Percentiles rank a stretch among this genome's conserved stretches.
phyloP scores from a whole-genome alignment of 1,140 invertebrate genomes.

The Drosophila elegans region DNA sequence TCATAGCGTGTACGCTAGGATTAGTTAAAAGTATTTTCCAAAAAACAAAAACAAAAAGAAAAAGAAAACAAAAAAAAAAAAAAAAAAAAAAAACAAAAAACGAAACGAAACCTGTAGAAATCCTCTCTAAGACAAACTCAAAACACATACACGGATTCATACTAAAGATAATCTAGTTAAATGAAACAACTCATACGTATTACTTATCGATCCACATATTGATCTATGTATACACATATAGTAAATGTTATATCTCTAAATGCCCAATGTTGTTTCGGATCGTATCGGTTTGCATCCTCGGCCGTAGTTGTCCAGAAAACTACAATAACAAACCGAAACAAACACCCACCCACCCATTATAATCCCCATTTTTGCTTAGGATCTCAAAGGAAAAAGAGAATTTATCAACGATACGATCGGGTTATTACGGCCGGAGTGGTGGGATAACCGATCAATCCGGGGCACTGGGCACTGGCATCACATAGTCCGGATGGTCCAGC shows the following conservation, averaged over 20 bases:
- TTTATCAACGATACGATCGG: slow-evolving; percentile 22
- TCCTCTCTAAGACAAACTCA: slow-evolving; percentile 19
- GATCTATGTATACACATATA: slow-evolving; percentile 38
- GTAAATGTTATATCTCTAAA: slow-evolving; percentile 33
- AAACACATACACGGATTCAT: slow-evolving; percentile 15
- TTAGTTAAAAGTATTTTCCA: slow-evolving; percentile 36
- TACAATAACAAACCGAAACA: no score
- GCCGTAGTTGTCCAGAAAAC: neutral
- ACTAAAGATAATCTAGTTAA: slow-evolving; percentile 72
- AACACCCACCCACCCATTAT: neutral
- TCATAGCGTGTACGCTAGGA: slow-evolving; percentile 33
- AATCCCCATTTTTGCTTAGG: slow-evolving; percentile 1
- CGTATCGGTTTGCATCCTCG: neutral
- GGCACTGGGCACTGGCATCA: neutral
- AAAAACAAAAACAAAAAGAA: neutral
- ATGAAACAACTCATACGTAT: slow-evolving; percentile 76
- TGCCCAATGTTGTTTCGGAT: slow-evolving; percentile 3
- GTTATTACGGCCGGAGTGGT: neutral
- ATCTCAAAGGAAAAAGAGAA: slow-evolving; percentile 10
- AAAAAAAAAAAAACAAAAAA: neutral
- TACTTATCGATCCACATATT: slow-evolving; percentile 43
- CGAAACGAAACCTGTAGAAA: slow-evolving; percentile 16
- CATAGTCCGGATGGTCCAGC: neutral
- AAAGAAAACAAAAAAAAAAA: neutral
- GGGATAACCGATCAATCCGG: neutral